These are phyloP conservation scores for Mungos mungo DNA, from an alignment of 2,113 vertebrate genomes.

Conservation along the genomic window DNA sequence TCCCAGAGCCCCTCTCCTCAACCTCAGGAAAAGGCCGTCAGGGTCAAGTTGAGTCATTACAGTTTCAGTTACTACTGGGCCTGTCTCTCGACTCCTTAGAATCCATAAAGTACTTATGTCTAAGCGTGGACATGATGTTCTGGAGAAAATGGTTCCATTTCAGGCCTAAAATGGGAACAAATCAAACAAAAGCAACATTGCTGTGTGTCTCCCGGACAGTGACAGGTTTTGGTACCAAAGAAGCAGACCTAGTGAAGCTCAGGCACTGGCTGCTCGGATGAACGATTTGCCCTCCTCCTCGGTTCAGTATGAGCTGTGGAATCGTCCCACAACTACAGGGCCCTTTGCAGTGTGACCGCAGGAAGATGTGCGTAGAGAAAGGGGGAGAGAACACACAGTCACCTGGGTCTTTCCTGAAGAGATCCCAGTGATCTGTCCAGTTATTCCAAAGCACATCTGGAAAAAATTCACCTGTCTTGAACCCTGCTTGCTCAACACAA, in stretches of 20 bases:
- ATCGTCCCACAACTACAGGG: neutral
- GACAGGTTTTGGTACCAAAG: constrained; percentile 2
- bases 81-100: neutral
- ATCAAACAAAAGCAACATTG: constrained; percentile 18
- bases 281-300: neutral
- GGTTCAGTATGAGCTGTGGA: neutral
- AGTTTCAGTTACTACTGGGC: neutral
- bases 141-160: neutral
- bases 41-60: neutral
- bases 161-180: neutral
- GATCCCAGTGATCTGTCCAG: neutral
- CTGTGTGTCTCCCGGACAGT: neutral
- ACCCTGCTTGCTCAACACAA: constrained; percentile 46
- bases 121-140: neutral
- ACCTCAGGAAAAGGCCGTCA: neutral
- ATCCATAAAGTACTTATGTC: neutral
- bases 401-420: neutral
- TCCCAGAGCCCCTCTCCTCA: neutral
- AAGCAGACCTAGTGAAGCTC: neutral
- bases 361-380: neutral
- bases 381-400: neutral
- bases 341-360: neutral
- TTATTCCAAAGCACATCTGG: constrained; percentile 53
- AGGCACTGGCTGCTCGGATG: neutral
- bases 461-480: constrained; percentile 60